Conservation (phyloP, 2,888 invertebrate genomes). For the Bellardia pandia region DNA sequence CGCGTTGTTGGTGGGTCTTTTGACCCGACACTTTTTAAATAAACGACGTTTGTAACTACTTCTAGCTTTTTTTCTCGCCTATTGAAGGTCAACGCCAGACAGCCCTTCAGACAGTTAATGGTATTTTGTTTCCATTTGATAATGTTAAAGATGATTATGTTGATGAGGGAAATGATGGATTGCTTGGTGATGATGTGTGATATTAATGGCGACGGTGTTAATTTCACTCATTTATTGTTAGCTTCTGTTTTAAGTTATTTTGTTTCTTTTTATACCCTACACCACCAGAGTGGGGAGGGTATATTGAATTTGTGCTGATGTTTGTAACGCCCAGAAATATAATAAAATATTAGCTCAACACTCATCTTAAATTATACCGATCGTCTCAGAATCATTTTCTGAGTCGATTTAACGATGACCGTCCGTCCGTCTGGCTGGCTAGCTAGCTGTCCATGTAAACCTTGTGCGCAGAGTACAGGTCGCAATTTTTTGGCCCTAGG, state of each 20-base stretch:
- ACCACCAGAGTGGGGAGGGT: no score
- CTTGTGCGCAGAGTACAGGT: no score
- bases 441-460: no score
- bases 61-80: neutral
- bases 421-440: no score
- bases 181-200: neutral
- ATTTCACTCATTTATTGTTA: slow-evolving; percentile 17
- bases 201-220: slow-evolving; percentile 12
- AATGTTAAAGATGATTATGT: neutral
- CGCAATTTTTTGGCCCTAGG: no score
- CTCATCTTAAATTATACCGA: no score
- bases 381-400: no score
- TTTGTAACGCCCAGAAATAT: no score
- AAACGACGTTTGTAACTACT: slow-evolving; percentile 4
- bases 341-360: no score
- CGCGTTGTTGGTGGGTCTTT: neutral
- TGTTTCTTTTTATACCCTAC: neutral
- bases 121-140: slow-evolving; percentile 15
- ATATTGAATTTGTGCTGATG: no score
- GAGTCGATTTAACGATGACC: no score
- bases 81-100: slow-evolving; percentile 31
- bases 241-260: neutral
- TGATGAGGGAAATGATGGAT: slow-evolving; percentile 5
- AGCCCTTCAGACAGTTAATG: neutral
- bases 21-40: neutral